Evolutionary conservation across 2,113 vertebrate genomes (phyloP), one percentile per base, ranked within the genome.

Genomic region (Myiozetetes cayanensis): DNA sequence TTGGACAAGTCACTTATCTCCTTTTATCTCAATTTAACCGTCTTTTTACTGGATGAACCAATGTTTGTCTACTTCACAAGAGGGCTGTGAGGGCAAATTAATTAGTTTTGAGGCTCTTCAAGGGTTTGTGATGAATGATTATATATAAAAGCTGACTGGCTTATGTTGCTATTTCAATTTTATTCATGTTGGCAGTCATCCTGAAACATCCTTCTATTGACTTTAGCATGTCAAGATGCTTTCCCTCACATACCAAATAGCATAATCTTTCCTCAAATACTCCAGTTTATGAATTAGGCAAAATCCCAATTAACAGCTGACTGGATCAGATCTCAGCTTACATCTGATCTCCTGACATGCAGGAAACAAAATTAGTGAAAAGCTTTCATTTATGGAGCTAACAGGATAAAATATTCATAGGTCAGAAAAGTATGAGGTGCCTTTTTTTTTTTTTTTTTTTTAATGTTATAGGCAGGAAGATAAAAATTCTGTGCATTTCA

Each of bases 401-500:
- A 24, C 12, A 41, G 43, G 30, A 52, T 72, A 56, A 81, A 82
- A 53, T 39, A 80, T 30, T 53, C 21, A n/a, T 33, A 56, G 9
- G 47, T 70, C 46, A 67, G 44, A 86, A 85, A 47, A 89, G 63
- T 12, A 11, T 5, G 0, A 61, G 93, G 35, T 73, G 56, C 37
- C 90, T 76, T 71, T 16, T 4, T 74, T 80, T 44, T 44, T 44
- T 44, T 44, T 44, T 44, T 44, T 1, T 20, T 39, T 20, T 13
- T 24, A 39, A 53, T 20, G 43, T n/a, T 59, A 37, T 16, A 21
- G 35, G 8, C 43, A 50, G 47, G 55, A 85, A 68, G 68, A 89
- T 43, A 71, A 50, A 71, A 84, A 50, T 92, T 93, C 50, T 74
- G n/a, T 84, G 24, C 61, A 43, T 91, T 96, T 96, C 33, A 44